phyloP scores from a whole-genome alignment of 2,888 invertebrate genomes.

The Clistopyga incitator region DNA sequence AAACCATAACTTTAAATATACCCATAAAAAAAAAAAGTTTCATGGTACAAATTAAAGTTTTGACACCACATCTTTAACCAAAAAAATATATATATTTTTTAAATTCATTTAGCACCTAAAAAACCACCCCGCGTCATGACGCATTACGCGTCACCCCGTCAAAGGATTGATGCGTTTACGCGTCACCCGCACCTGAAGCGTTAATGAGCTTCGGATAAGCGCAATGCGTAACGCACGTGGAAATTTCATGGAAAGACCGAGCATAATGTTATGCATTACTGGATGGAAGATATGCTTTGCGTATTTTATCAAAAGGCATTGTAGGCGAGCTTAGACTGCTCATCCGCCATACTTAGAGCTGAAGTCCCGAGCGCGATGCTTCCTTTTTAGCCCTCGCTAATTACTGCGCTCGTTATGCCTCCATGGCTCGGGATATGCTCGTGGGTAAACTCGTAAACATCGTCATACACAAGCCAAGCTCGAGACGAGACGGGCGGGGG shows the following conservation, averaged over 20 bases:
- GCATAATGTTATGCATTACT: neutral
- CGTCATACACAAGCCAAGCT: constrained; percentile 41
- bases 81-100: too few species aligned
- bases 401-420: constrained; percentile 64
- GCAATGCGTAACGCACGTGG: neutral
- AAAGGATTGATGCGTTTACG: too few species aligned
- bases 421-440: constrained; percentile 48
- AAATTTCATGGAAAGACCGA: neutral
- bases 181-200: too few species aligned
- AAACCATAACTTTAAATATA: too few species aligned
- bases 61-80: too few species aligned
- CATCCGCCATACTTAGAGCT: constrained; percentile 43
- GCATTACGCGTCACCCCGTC: too few species aligned
- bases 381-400: constrained; percentile 62
- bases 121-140: too few species aligned
- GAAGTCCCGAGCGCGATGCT: constrained; percentile 18
- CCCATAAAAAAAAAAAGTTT: too few species aligned
- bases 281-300: neutral
- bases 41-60: too few species aligned
- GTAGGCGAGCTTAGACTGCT: constrained; percentile 34
- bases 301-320: constrained; percentile 29
- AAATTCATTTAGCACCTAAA: too few species aligned
- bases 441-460: constrained; percentile 65
- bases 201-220: neutral
- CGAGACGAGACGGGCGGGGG: neutral